Base-by-base conservation (phyloP, 2,888 invertebrate genomes). In the Folsomia manolachei region DNA sequence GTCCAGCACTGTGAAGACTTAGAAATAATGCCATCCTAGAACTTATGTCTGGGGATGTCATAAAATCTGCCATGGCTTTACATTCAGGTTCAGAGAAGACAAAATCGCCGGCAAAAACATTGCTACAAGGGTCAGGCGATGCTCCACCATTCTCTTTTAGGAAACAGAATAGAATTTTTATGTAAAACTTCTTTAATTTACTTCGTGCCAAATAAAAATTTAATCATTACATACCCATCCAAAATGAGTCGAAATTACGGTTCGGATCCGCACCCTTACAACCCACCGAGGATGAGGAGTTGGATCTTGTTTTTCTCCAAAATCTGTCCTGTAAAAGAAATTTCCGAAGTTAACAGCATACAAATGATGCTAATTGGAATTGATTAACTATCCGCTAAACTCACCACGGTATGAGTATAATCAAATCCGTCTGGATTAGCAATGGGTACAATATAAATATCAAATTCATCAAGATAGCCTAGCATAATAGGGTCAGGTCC, bases 341-440 rank as follows among this genome's bases (percentile, higher is more conserved):
- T 69, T 62, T 27, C 4, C 26, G 11, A 4, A 21, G 14, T 24
- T 63, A 63, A 63, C 14, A 25, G 18, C 25, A 21, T 7, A 23
- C 19, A 63, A 63, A 63, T 63, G 11, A 63, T 14, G 25, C 25
- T 14, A 23, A 25, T 63, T 63, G 18, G 23, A 9, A 66, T 11
- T 66, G 14, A 52, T 66, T 52, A n/a, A 53, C n/a, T n/a, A 66
- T n/a, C n/a, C 21, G 25, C 64, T 56, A 52, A 23, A 39, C 67
- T 52, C 71, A 76, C 76, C 11, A 64, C 68, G 1, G 88, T 89
- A 83, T 93, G 93, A 0, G 92, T 90, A 83, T 92, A 92, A 81
- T 91, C 93, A 83, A 95, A 95, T 1, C 95, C 94, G 83, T 95
- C 92, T 7, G 93, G 93, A 84, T 93, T 93, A 71, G 89, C 83